Evolutionary conservation across 2,888 invertebrate species (phyloP).

Genomic region (Dioctria linearis): DNA sequence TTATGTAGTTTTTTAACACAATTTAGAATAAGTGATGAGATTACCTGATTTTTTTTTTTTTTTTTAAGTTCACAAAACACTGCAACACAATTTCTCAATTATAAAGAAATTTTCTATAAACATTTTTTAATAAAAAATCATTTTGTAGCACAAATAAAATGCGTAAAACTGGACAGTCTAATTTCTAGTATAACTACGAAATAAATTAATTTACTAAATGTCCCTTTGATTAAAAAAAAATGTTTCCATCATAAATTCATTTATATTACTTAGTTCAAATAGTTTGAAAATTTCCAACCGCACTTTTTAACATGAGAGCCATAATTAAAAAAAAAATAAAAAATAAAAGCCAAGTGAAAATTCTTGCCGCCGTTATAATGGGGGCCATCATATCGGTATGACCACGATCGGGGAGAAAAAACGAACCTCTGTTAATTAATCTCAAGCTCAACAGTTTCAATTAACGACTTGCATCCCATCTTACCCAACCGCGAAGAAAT

Average conservation of each 20-base stretch:
- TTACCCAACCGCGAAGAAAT: constrained; percentile 16
- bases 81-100: too few species aligned
- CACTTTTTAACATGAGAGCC: constrained; percentile 7
- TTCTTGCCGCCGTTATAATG: constrained; percentile 26
- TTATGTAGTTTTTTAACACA: too few species aligned
- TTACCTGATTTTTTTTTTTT: too few species aligned
- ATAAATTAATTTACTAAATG: too few species aligned
- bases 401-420: neutral
- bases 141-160: too few species aligned
- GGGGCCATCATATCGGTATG: neutral
- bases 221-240: too few species aligned
- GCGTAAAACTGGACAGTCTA: too few species aligned
- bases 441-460: constrained; percentile 37
- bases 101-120: too few species aligned
- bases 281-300: neutral
- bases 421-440: constrained; percentile 40
- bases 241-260: neutral
- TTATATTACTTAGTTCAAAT: neutral
- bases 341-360: constrained; percentile 14
- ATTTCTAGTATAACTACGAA: too few species aligned
- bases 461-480: constrained; percentile 40
- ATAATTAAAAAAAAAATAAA: constrained; percentile 36
- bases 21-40: too few species aligned
- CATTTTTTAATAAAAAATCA: too few species aligned
- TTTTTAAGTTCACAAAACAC: too few species aligned